Percentiles rank a stretch among this genome's conserved stretches.
Evolutionary conservation across 2,888 invertebrate species (phyloP).

Genomic region (Mesorhabditis sp.): DNA sequence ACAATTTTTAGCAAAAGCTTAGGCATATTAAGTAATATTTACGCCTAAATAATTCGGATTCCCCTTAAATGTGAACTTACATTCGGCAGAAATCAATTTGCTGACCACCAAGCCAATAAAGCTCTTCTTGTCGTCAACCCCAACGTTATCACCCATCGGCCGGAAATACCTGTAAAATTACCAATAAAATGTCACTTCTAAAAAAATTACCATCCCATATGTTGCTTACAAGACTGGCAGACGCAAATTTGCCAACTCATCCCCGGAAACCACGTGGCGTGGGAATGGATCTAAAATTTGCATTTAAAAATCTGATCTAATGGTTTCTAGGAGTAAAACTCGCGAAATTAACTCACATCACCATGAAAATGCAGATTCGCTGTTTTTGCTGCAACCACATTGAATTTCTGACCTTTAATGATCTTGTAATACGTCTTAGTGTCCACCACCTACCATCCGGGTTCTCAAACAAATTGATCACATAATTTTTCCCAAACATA

Average conservation of each 20-base stretch:
- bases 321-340: background rate
- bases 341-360: background rate
- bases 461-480: conserved; percentile 1
- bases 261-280: conserved; percentile 3
- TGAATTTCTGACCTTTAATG: background rate
- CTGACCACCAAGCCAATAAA: background rate
- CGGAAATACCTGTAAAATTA: background rate
- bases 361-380: background rate
- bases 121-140: conserved; percentile 1
- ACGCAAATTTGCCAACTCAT: background rate
- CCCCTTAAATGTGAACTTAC: background rate
- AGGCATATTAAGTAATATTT: too few species aligned
- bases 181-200: background rate
- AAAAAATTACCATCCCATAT: background rate
- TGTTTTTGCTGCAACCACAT: background rate
- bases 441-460: background rate
- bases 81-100: background rate
- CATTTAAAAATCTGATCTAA: background rate
- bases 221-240: background rate
- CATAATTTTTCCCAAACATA: background rate
- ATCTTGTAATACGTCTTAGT: background rate
- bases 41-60: too few species aligned
- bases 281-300: too few species aligned
- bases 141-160: background rate
- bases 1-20: too few species aligned